A percentile compares a stretch with the other conserved stretches of the same genome.
phyloP scores from a whole-genome alignment of 1,140 invertebrate genomes.

The Coboldia fuscipes region DNA sequence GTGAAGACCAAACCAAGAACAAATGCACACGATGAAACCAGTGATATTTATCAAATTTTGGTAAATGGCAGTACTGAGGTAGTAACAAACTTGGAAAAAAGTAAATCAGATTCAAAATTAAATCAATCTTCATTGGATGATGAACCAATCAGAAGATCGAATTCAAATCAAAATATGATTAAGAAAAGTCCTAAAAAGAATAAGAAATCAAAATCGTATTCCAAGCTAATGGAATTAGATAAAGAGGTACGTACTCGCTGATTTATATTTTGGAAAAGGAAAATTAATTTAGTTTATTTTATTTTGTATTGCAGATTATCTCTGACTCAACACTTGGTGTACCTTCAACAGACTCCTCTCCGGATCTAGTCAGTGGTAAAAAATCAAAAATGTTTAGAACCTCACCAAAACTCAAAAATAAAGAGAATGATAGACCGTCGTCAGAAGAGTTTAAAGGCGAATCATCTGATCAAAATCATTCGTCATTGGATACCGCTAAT shows the following conservation, averaged over 20 bases:
- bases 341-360: slow-evolving; percentile 12
- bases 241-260: slow-evolving; percentile 17
- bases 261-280: neutral
- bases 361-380: slow-evolving; percentile 17
- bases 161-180: slow-evolving; percentile 25
- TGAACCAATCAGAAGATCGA: slow-evolving; percentile 20
- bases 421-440: neutral
- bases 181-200: slow-evolving; percentile 24
- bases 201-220: slow-evolving; percentile 29
- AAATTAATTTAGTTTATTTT: neutral
- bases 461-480: neutral
- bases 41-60: slow-evolving; percentile 4
- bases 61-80: neutral
- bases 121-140: slow-evolving; percentile 24
- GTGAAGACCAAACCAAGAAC: no score
- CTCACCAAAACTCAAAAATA: neutral
- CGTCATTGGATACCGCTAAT: no score
- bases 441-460: slow-evolving; percentile 5
- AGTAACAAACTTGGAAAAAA: slow-evolving; percentile 29
- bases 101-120: slow-evolving; percentile 39
- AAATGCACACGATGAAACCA: neutral
- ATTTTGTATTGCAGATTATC: slow-evolving; percentile 9
- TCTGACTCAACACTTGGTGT: slow-evolving; percentile 13
- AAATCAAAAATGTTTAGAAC: slow-evolving; percentile 11
- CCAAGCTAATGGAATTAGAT: slow-evolving; percentile 25